phyloP scores from a whole-genome alignment of 2,797 vertebrate species.

The Eulemur albifrons region DNA sequence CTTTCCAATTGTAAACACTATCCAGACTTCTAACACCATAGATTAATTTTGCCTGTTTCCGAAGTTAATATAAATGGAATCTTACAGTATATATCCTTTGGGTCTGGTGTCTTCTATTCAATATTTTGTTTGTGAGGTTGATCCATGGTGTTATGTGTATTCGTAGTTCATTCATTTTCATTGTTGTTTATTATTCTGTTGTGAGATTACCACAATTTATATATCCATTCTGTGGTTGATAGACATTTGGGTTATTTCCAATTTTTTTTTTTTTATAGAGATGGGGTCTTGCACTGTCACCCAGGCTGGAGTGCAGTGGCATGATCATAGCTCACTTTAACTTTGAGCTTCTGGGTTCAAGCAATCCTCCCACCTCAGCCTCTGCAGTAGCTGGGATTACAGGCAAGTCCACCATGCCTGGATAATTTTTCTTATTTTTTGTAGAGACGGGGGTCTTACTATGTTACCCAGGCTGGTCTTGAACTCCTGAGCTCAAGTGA shows the following conservation, averaged over 20 bases:
- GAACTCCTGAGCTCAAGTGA: neutral
- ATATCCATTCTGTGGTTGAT: neutral
- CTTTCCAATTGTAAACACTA: neutral
- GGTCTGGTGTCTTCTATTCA: neutral
- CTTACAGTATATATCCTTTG: neutral
- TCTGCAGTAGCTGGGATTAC: too few relatives aligned
- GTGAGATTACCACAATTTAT: neutral
- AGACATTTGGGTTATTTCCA: neutral
- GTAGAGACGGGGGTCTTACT: neutral
- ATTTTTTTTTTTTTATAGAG: neutral
- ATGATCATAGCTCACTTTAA: neutral
- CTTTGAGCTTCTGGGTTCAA: neutral
- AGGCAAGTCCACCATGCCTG: neutral
- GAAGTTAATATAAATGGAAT: neutral
- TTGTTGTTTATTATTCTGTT: neutral
- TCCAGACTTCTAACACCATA: neutral
- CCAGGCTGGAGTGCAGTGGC: neutral
- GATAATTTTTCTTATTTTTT: neutral
- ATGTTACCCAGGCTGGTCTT: neutral
- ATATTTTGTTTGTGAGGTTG: neutral
- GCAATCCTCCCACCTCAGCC: neutral
- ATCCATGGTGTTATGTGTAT: neutral
- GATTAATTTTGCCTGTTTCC: neutral
- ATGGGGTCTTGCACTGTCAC: neutral
- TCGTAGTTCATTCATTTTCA: neutral